Conservation (phyloP, 2,888 invertebrate species). For the Callyntrura guangdongensis region DNA sequence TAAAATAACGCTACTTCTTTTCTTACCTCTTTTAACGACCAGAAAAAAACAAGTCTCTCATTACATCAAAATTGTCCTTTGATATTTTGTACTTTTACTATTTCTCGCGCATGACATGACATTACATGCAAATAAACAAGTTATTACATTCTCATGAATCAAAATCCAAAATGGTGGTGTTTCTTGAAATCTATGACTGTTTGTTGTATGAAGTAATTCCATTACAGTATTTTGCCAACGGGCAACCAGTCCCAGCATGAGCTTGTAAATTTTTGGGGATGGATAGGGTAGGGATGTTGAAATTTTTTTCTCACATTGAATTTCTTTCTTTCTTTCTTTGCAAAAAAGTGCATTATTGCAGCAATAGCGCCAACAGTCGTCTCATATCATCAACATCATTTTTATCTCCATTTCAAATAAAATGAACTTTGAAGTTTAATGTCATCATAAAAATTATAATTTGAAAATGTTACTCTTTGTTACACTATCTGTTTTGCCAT, state of each 20-base stretch:
- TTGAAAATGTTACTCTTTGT: neutral
- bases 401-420: slow-evolving; percentile 2
- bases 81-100: neutral
- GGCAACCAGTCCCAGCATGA: no score
- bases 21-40: neutral
- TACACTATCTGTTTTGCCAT: neutral
- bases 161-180: neutral
- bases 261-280: neutral
- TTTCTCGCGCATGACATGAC: slow-evolving; percentile 12
- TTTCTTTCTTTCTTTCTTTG: neutral
- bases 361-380: neutral
- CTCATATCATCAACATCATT: neutral
- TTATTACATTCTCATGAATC: slow-evolving; percentile 31
- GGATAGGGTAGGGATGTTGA: neutral
- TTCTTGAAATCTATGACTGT: neutral
- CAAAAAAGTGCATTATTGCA: slow-evolving; percentile 41
- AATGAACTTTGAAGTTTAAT: slow-evolving; percentile 52
- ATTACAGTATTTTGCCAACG: neutral
- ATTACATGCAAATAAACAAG: slow-evolving; percentile 18
- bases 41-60: neutral
- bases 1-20: neutral
- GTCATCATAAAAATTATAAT: slow-evolving; percentile 36
- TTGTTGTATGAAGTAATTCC: no score
- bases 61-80: neutral
- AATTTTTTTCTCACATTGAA: neutral